Percentiles rank a stretch among this genome's conserved stretches.
These are phyloP conservation scores for Rhinolophus ferrumequinum DNA, from an alignment of 2,113 vertebrate species.

Conservation along the genomic window DNA sequence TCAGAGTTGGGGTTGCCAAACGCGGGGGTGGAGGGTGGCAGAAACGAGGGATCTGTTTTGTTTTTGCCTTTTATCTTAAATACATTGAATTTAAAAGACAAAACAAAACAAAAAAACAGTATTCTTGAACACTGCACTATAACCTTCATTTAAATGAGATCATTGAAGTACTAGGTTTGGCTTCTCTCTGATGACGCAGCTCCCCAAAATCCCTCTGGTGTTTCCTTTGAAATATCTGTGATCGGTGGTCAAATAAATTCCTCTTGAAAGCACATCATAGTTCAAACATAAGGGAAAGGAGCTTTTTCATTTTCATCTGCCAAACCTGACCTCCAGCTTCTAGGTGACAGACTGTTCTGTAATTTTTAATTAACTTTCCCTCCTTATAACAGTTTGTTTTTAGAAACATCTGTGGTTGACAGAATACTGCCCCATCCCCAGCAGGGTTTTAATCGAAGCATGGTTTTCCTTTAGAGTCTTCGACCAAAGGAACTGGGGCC, in stretches of 20 bases:
- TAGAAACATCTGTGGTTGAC: not conserved
- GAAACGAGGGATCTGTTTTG: too few relatives aligned
- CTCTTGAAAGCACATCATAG: not conserved
- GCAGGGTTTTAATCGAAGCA: conserved; percentile 1
- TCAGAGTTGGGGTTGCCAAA: too few relatives aligned
- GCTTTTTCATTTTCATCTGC: conserved; percentile 20
- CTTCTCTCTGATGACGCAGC: not conserved
- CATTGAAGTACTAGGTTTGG: not conserved
- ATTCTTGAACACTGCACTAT: not conserved
- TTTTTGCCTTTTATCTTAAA: too few relatives aligned
- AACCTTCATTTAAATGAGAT: not conserved
- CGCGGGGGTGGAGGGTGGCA: too few relatives aligned
- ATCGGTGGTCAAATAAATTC: not conserved
- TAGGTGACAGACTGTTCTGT: conserved; percentile 33
- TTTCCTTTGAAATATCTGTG: conserved; percentile 15
- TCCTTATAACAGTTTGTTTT: not conserved
- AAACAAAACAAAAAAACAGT: too few relatives aligned
- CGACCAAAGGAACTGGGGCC: not conserved
- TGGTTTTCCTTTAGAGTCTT: not conserved
- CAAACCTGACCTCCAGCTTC: conserved; percentile 45
- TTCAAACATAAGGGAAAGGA: not conserved
- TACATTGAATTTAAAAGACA: too few relatives aligned
- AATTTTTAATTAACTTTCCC: conserved; percentile 59
- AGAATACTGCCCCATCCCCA: not conserved
- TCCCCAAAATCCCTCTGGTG: not conserved